Percentiles rank a stretch among this genome's conserved stretches.
phyloP scores from a whole-genome alignment of 2,888 invertebrate genomes.

The Pseudanteris insignis region DNA sequence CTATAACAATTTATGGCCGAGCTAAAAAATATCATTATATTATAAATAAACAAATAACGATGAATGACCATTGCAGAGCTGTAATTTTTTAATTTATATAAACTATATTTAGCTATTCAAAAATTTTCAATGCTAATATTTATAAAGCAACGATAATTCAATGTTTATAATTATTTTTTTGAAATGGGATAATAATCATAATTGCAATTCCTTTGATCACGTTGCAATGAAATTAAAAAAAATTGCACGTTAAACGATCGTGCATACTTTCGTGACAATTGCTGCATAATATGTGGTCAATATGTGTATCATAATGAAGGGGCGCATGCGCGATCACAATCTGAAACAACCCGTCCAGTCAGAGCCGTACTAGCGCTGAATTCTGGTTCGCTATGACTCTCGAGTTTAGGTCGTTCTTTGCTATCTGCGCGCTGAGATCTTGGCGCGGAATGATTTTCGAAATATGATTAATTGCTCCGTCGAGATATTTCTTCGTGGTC shows the following conservation, averaged over 20 bases:
- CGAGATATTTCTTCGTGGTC: constrained; percentile 55
- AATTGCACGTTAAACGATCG: constrained; percentile 45
- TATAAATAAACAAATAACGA: no score
- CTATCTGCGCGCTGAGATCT: constrained; percentile 64
- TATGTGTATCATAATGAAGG: constrained; percentile 42
- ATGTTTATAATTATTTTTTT: no score
- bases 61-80: no score
- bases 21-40: no score
- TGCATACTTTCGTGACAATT: constrained; percentile 44
- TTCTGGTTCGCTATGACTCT: constrained; percentile 59
- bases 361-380: constrained; percentile 30
- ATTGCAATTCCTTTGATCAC: no score
- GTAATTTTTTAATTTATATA: no score
- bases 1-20: no score
- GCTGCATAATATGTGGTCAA: constrained; percentile 46
- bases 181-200: no score
- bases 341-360: constrained; percentile 42
- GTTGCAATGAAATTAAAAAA: no score
- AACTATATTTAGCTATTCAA: no score
- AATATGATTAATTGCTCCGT: constrained; percentile 66
- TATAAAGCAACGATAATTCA: no score
- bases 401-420: constrained; percentile 55
- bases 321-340: constrained; percentile 45
- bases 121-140: no score
- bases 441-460: constrained; percentile 65